phyloP scores from a whole-genome alignment of 2,113 vertebrate genomes.

The Bagarius yarrelli region DNA sequence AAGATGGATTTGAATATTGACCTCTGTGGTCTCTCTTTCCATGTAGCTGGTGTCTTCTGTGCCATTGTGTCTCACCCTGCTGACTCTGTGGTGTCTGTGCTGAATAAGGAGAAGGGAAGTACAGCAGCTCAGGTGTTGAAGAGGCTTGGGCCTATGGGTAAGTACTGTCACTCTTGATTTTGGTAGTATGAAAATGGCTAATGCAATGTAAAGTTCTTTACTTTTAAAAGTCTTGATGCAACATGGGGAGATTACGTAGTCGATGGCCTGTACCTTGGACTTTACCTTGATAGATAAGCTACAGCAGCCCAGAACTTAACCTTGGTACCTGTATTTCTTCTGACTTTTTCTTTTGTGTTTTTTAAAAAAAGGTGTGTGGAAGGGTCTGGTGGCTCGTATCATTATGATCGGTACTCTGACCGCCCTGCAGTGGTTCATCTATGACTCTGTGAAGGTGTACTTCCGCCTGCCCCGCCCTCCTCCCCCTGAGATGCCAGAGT shows the following conservation, averaged over 20 bases:
- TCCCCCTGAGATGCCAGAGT: conserved; percentile 98
- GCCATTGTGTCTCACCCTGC: conserved; percentile 84
- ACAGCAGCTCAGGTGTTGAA: conserved; percentile 77
- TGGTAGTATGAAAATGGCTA: not conserved
- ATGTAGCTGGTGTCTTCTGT: conserved; percentile 82
- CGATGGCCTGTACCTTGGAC: too few relatives aligned
- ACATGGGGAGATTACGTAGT: too few relatives aligned
- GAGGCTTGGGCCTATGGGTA: conserved; percentile 82
- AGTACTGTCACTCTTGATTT: not conserved
- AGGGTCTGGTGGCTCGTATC: conserved; percentile 95
- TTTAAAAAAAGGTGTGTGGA: conserved; percentile 94
- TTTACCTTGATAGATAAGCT: too few relatives aligned
- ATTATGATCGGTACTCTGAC: conserved; percentile 99
- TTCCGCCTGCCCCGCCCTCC: conserved; percentile 96
- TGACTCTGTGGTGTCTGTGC: conserved; percentile 82
- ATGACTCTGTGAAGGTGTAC: conserved; percentile 98
- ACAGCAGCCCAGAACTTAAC: too few relatives aligned
- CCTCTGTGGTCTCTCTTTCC: not conserved
- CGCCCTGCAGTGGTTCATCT: conserved; percentile 99
- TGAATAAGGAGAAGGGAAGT: conserved; percentile 89
- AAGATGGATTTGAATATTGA: not conserved
- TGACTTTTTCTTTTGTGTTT: not conserved
- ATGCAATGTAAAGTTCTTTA: too few relatives aligned
- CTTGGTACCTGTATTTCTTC: not conserved
- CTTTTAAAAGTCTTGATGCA: not conserved